phyloP scores from a whole-genome alignment of 1,140 invertebrate species.

The Sinella curviseta region DNA sequence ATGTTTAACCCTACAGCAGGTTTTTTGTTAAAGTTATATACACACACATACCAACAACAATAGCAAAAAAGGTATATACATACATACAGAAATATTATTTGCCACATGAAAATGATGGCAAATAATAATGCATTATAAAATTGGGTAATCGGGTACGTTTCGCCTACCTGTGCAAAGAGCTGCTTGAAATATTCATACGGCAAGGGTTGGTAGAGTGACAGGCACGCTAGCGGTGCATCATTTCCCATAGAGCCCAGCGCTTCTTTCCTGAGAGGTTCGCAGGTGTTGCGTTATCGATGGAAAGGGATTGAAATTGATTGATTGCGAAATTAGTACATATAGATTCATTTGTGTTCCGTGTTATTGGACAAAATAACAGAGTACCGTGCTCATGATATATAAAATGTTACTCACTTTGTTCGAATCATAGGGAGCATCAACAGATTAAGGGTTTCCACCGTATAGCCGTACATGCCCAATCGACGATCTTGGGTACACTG shows the following conservation, averaged over 20 bases:
- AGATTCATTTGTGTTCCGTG: too few species aligned
- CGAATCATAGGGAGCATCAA: slow-evolving; percentile 83
- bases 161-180: slow-evolving; percentile 86
- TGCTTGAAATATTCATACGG: slow-evolving; percentile 99
- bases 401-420: slow-evolving; percentile 72
- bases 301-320: too few species aligned
- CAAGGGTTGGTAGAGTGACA: slow-evolving; percentile 91
- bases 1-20: slow-evolving; percentile 17
- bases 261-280: slow-evolving; percentile 78
- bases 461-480: slow-evolving; percentile 89
- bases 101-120: not conserved
- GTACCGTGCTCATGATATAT: not conserved
- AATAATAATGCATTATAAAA: slow-evolving; percentile 17
- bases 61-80: not conserved
- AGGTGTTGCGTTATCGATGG: not conserved
- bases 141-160: not conserved
- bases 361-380: not conserved
- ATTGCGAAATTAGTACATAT: too few species aligned
- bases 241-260: slow-evolving; percentile 99
- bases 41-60: not conserved
- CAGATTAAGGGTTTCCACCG: slow-evolving; percentile 91
- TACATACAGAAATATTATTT: not conserved
- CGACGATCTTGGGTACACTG: slow-evolving; percentile 68
- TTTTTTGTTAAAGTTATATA: slow-evolving; percentile 24
- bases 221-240: slow-evolving; percentile 93